Evolutionary conservation across 2,888 invertebrate species (phyloP).

Genomic region (Cheilosia soror): DNA sequence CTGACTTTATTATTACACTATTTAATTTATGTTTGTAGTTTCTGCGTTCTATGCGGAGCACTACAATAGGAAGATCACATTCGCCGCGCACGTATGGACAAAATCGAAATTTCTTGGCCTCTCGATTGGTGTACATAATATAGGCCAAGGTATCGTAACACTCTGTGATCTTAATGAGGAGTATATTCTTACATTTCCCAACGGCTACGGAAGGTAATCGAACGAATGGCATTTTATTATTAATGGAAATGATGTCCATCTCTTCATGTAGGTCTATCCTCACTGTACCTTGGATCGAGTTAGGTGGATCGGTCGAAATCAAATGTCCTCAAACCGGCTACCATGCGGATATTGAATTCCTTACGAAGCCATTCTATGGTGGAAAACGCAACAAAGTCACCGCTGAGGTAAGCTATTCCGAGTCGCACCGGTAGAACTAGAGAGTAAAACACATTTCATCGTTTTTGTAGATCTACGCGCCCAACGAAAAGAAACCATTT

Average conservation of each 20-base stretch:
- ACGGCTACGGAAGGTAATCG: slow-evolving; percentile 95
- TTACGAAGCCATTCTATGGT: slow-evolving; percentile 99
- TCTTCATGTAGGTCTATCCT: slow-evolving; percentile 91
- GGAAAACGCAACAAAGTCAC: slow-evolving; percentile 96
- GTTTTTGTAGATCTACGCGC: slow-evolving; percentile 85
- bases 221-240: not conserved
- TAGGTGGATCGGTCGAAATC: slow-evolving; percentile 96
- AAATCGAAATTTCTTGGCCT: slow-evolving; percentile 99
- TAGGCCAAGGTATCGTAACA: slow-evolving; percentile 96
- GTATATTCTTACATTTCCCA: slow-evolving; percentile 98
- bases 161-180: slow-evolving; percentile 96
- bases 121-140: slow-evolving; percentile 98
- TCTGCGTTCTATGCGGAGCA: slow-evolving; percentile 99
- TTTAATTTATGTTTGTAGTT: slow-evolving; percentile 85
- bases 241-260: slow-evolving; percentile 23
- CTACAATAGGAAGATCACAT: slow-evolving; percentile 93
- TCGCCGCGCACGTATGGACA: slow-evolving; percentile 99
- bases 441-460: not conserved
- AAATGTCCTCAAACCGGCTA: slow-evolving; percentile 97
- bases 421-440: not conserved
- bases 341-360: slow-evolving; percentile 95
- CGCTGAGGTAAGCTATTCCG: slow-evolving; percentile 88
- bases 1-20: no score
- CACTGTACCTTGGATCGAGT: slow-evolving; percentile 99
- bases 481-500: slow-evolving; percentile 95